Evolutionary conservation across 37 sponge, comb jelly and placozoan species (phyloP), one percentile per base, ranked within the genome.

Genomic region (Lycopodina hypogea): DNA sequence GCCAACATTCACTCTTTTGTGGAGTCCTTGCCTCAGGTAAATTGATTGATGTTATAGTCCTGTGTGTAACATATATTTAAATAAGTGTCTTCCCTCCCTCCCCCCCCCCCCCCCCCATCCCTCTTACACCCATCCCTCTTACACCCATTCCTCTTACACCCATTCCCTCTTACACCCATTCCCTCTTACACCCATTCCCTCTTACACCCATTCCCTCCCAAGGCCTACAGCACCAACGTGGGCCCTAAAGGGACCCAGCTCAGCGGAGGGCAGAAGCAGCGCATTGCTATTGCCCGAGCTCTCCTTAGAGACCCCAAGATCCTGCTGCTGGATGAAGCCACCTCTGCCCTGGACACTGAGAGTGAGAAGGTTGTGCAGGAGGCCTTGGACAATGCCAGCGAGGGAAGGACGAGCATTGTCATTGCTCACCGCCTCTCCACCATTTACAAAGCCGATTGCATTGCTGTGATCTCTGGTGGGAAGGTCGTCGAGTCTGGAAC

Each of bases 1-100:
- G 97, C 97, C 65, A 96, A 96, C 78, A 96, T 96, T 48, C 95
- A 96, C 79, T 86, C 61, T 76, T 93, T 93, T 37, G 81, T 96
- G 14, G 64, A 76, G 32, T 71, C 91, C 40, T 89, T 93, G 21
- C 97, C 97, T 33, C 56, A 89, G 87, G 96, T 95, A 78, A 72
- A 21, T 34, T 39, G 65, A 12, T 38, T 68, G 28, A 7, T 38
- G 37, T 60, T 60, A 23, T 6, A 6, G 61, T n/a, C 21, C 18
- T n/a, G n/a, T n/a, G n/a, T n/a, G n/a, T n/a, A 45, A 45, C 48
- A 12, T 4, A 45, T 12, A 9, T 45, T 45, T 9, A 9, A 45
- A 45, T 4, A 12, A 45, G 9, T 45, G 48, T 45, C 8, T 4
- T 45, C 48, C 48, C 4, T 45, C 9, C 48, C n/a, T n/a, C n/a